These are phyloP conservation scores for Eudorcas thomsonii DNA, from an alignment of 2,113 vertebrate species.

Conservation along the genomic window DNA sequence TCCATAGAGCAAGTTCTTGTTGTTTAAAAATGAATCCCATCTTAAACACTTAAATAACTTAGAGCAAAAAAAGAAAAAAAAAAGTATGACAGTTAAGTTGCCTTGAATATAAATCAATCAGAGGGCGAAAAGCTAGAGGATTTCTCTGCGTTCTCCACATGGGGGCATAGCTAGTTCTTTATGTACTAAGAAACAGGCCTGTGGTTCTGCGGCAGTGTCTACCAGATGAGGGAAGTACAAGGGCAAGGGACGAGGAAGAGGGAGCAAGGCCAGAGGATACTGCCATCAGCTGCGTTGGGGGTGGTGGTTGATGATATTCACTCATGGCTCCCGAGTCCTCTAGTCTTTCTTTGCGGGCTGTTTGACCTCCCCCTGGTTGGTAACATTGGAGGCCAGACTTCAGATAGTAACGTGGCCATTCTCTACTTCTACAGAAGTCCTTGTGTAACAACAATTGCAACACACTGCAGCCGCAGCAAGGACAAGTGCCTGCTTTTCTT, in stretches of 20 bases:
- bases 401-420: background rate
- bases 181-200: background rate
- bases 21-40: background rate
- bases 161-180: background rate
- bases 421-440: background rate
- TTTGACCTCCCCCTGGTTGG: no score
- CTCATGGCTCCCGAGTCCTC: background rate
- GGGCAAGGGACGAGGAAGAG: accelerated
- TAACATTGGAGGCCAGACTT: background rate
- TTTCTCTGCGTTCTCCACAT: background rate
- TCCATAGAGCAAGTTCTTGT: no score
- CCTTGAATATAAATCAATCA: background rate
- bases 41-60: background rate
- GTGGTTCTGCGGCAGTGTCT: background rate
- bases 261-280: background rate
- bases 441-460: background rate
- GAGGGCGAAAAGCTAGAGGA: background rate
- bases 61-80: background rate
- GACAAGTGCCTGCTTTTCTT: background rate
- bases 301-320: accelerated
- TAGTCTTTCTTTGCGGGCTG: background rate
- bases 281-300: accelerated
- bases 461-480: background rate
- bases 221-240: background rate
- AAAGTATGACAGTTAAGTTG: background rate